Evolutionary conservation across 2,113 vertebrate genomes (phyloP).

Genomic region (Sphaerodactylus townsendi): DNA sequence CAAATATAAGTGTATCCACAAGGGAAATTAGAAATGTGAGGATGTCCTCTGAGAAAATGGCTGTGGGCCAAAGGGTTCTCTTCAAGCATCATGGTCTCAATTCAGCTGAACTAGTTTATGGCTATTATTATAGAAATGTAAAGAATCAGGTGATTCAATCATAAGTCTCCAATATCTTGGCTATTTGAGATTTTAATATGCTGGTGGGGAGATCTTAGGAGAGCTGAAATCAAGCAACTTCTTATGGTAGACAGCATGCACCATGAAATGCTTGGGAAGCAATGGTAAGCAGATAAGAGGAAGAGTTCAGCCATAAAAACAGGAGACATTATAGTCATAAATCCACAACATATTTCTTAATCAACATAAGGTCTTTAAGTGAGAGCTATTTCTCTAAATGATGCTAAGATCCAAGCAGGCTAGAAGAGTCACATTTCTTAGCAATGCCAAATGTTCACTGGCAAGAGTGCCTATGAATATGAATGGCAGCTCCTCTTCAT

Average conservation of each 20-base stretch:
- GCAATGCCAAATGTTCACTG: background rate
- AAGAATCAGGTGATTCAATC: too few species aligned
- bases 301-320: background rate
- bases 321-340: background rate
- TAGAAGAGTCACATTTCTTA: background rate
- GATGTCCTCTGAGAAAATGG: too few species aligned
- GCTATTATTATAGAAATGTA: too few species aligned
- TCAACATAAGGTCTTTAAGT: background rate
- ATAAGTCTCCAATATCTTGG: too few species aligned
- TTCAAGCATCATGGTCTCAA: too few species aligned
- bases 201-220: background rate
- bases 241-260: background rate
- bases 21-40: too few species aligned
- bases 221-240: background rate
- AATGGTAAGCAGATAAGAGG: background rate
- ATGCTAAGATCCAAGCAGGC: background rate
- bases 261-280: background rate
- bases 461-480: constrained; percentile 2
- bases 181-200: background rate
- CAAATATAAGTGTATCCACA: too few species aligned
- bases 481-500: background rate
- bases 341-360: background rate
- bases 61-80: too few species aligned
- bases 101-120: too few species aligned
- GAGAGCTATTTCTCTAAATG: background rate